A percentile compares a stretch with the other conserved stretches of the same genome.
phyloP scores from a whole-genome alignment of 2,797 vertebrate genomes.

The Acipenser oxyrinchus region DNA sequence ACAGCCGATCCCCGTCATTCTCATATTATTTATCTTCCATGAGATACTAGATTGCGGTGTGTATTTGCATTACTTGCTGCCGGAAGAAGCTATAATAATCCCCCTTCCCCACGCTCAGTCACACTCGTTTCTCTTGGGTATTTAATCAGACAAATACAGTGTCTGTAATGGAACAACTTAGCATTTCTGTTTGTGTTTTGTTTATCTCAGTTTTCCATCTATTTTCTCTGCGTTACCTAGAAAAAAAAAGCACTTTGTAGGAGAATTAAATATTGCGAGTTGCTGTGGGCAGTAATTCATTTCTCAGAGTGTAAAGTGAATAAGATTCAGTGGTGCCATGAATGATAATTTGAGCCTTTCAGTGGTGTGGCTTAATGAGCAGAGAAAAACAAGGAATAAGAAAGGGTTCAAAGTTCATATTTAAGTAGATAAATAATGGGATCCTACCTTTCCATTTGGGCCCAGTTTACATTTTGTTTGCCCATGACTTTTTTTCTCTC shows the following conservation, averaged over 20 bases:
- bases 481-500: no score
- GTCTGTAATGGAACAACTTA: not conserved
- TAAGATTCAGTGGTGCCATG: conserved; percentile 51
- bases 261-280: conserved; percentile 47
- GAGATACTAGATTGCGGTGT: no score
- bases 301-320: conserved; percentile 46
- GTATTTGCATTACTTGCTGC: no score
- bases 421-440: no score
- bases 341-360: conserved; percentile 51
- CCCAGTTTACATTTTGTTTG: no score
- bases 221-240: conserved; percentile 31
- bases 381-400: conserved; percentile 15
- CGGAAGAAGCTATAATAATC: no score
- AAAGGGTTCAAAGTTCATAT: not conserved
- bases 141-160: not conserved
- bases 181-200: not conserved
- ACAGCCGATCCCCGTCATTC: no score
- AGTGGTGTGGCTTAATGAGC: conserved; percentile 32
- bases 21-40: no score
- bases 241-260: conserved; percentile 43
- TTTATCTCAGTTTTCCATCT: conserved; percentile 29
- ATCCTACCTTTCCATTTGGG: no score
- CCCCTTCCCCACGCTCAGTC: no score
- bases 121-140: conserved; percentile 11
- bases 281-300: conserved; percentile 51